These are phyloP conservation scores for Mythimna impura DNA, from an alignment of 2,888 invertebrate genomes.

Conservation along the genomic window DNA sequence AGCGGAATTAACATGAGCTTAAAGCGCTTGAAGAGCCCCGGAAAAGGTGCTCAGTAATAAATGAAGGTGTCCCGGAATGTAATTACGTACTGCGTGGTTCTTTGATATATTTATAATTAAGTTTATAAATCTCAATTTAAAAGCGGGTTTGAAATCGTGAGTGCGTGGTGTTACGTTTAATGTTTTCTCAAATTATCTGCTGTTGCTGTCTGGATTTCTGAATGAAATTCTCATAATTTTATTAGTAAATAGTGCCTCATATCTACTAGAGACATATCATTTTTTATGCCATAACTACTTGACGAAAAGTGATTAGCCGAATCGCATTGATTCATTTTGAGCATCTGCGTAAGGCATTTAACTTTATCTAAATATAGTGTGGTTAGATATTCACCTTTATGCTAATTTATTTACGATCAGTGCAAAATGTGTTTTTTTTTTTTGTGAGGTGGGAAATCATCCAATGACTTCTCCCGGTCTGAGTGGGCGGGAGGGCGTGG, in stretches of 20 bases:
- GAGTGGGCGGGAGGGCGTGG: too few species aligned
- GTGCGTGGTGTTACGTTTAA: background rate
- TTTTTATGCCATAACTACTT: too few species aligned
- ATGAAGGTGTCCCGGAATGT: slow-evolving; percentile 29
- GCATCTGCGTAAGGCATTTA: too few species aligned
- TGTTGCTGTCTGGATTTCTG: background rate
- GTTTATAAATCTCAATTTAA: slow-evolving; percentile 32
- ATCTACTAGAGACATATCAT: too few species aligned
- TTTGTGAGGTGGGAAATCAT: too few species aligned
- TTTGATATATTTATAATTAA: slow-evolving; percentile 40
- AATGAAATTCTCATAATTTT: background rate
- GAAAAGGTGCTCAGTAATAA: slow-evolving; percentile 36
- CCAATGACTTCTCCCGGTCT: too few species aligned
- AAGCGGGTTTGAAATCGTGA: slow-evolving; percentile 1
- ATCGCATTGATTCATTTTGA: too few species aligned
- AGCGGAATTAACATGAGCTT: slow-evolving; percentile 43
- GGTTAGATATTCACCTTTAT: too few species aligned
- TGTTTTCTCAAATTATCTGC: background rate
- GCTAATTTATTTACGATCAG: too few species aligned
- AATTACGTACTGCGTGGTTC: slow-evolving; percentile 37
- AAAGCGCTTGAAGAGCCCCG: slow-evolving; percentile 9
- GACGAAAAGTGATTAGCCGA: too few species aligned
- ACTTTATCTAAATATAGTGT: too few species aligned
- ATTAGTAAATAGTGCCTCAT: background rate
- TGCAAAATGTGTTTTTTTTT: too few species aligned